phyloP scores from a whole-genome alignment of 2,888 invertebrate genomes.

The Lacanobia wlatinum region DNA sequence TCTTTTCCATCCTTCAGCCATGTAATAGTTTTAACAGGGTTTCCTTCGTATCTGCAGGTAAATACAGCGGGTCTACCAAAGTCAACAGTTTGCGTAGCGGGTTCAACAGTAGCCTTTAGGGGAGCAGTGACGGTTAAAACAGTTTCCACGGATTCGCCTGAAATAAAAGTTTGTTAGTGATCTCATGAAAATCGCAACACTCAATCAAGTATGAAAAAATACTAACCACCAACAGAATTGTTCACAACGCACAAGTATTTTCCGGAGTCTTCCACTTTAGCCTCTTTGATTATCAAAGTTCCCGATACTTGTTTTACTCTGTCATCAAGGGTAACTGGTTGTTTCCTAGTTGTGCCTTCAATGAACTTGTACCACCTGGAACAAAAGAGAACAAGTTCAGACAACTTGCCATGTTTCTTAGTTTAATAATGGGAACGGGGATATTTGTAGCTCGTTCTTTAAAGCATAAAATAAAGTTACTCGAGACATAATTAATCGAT shows the following conservation, averaged over 20 bases:
- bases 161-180: slow-evolving; percentile 74
- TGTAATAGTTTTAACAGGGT: slow-evolving; percentile 97
- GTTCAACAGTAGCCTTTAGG: slow-evolving; percentile 96
- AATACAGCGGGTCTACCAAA: slow-evolving; percentile 98
- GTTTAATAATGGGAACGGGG: background rate
- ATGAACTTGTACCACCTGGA: slow-evolving; percentile 98
- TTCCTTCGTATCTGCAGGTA: slow-evolving; percentile 97
- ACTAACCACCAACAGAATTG: slow-evolving; percentile 96
- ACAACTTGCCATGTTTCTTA: slow-evolving; percentile 26
- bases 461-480: slow-evolving; percentile 29
- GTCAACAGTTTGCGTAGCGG: slow-evolving; percentile 97
- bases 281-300: slow-evolving; percentile 97
- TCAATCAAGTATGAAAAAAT: background rate
- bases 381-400: slow-evolving; percentile 89
- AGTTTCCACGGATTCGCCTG: slow-evolving; percentile 97
- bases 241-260: slow-evolving; percentile 98
- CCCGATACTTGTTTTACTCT: slow-evolving; percentile 98
- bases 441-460: slow-evolving; percentile 21
- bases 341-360: slow-evolving; percentile 96
- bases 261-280: slow-evolving; percentile 97
- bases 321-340: slow-evolving; percentile 97
- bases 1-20: slow-evolving; percentile 98
- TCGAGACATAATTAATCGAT: slow-evolving; percentile 19
- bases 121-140: slow-evolving; percentile 98
- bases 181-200: background rate